Evolutionary conservation across 1,140 invertebrate species (phyloP), one percentile per base, ranked within the genome.

Genomic region (Sycophaga agraensis): DNA sequence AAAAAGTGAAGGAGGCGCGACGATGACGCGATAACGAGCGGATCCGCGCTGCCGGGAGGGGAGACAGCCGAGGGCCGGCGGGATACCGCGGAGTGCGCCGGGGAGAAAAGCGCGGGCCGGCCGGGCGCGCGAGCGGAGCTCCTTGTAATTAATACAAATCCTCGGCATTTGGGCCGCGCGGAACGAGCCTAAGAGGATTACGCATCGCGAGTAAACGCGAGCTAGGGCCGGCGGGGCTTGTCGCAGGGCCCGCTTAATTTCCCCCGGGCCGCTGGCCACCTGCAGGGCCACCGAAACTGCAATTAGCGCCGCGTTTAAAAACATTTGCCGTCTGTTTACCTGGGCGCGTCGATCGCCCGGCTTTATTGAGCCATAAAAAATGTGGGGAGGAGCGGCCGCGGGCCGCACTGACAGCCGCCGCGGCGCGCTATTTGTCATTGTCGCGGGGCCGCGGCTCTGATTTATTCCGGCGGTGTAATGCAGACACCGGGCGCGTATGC

Each of bases 151-250:
- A 66, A 68, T 70, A 69, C 51, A 56, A 68, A 66, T 65, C 49
- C 67, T 59, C n/a, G 35, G 39, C 24, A 50, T 59, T 70, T 64
- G 68, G 62, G 49, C 43, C 12, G 21, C 31, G 43, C 35, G 22
- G 53, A 69, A 69, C 56, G 56, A 62, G 42, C 59, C 63, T 68
- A 70, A 69, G 66, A 65, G 66, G 66, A 70, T 70, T 69, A 70
- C 0, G 28, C 39, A 35, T 31, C 19, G 24, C 48, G 22, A 43
- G 42, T 50, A 56, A 50, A 50, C 37, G 35, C 48, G 57, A 51
- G 51, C 45, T 21, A 24, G 37, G n/a, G n/a, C n/a, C n/a, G n/a
- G n/a, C n/a, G n/a, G n/a, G n/a, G n/a, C n/a, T n/a, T n/a, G n/a
- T n/a, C n/a, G n/a, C n/a, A n/a, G n/a, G n/a, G n/a, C n/a, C n/a